Conservation (phyloP, 2,888 invertebrate species). For the Tipula helvola region DNA sequence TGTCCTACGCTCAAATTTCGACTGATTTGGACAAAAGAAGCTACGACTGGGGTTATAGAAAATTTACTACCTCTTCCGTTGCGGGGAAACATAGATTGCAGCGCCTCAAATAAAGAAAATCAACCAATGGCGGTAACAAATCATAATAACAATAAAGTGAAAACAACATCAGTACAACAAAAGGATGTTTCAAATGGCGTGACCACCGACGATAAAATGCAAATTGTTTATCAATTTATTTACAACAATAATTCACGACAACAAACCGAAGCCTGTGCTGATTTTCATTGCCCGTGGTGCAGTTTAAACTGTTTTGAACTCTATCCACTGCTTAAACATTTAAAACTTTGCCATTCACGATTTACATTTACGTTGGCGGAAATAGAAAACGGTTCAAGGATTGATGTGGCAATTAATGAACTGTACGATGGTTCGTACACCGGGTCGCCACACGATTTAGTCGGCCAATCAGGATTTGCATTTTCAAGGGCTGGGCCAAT, state of each 20-base stretch:
- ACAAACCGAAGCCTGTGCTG: constrained; percentile 88
- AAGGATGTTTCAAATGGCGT: constrained; percentile 10
- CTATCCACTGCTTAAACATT: constrained; percentile 82
- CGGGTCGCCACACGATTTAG: constrained; percentile 82
- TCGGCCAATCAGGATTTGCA: constrained; percentile 57
- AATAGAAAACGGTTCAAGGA: constrained; percentile 55
- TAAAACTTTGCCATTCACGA: constrained; percentile 85
- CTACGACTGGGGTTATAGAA: constrained; percentile 51
- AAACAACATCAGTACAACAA: not conserved
- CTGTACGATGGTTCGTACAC: constrained; percentile 90
- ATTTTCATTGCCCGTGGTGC: constrained; percentile 94
- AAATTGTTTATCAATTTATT: constrained; percentile 90
- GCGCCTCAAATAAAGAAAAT: constrained; percentile 31
- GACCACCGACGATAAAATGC: constrained; percentile 40
- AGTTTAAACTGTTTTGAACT: constrained; percentile 76
- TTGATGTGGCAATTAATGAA: constrained; percentile 93
- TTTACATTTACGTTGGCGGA: constrained; percentile 74
- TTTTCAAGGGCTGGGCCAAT: constrained; percentile 56
- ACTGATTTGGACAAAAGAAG: constrained; percentile 69
- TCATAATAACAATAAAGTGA: not conserved
- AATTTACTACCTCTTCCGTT: constrained; percentile 42
- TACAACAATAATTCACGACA: constrained; percentile 91
- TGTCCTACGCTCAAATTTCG: constrained; percentile 75
- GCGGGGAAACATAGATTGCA: not conserved
- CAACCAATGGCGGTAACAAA: not conserved